Percentiles rank a stretch among this genome's conserved stretches.
Conservation (phyloP, 2,797 vertebrate genomes). For the Sebastes goodei region DNA sequence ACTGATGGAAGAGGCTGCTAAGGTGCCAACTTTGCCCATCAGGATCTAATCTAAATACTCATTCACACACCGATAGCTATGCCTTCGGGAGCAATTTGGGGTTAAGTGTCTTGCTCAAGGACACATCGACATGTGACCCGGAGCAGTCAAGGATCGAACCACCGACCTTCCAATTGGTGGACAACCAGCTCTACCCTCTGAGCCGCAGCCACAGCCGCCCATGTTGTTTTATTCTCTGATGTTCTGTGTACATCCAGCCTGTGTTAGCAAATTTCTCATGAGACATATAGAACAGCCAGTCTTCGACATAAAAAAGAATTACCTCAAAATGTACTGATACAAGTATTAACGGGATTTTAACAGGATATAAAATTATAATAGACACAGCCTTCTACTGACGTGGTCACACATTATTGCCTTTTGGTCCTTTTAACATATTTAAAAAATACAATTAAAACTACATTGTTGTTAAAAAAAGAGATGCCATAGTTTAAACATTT, state of each 20-base stretch:
- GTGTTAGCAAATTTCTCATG: not conserved
- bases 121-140: too few species aligned
- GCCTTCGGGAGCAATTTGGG: too few species aligned
- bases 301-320: not conserved
- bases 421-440: not conserved
- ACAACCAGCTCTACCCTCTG: too few species aligned
- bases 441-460: not conserved
- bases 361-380: not conserved
- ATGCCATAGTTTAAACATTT: not conserved
- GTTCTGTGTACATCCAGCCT: not conserved
- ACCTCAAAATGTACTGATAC: not conserved
- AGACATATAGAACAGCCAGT: not conserved
- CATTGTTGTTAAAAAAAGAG: not conserved
- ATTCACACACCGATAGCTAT: too few species aligned
- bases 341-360: not conserved
- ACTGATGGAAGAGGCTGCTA: too few species aligned
- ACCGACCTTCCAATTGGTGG: too few species aligned
- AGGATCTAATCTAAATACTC: too few species aligned
- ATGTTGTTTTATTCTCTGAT: not conserved
- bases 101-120: too few species aligned
- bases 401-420: not conserved
- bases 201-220: too few species aligned
- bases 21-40: too few species aligned
- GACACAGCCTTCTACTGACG: not conserved
- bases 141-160: too few species aligned